Conservation (phyloP, 2,113 vertebrate genomes). For the Ctenomys sociabilis region DNA sequence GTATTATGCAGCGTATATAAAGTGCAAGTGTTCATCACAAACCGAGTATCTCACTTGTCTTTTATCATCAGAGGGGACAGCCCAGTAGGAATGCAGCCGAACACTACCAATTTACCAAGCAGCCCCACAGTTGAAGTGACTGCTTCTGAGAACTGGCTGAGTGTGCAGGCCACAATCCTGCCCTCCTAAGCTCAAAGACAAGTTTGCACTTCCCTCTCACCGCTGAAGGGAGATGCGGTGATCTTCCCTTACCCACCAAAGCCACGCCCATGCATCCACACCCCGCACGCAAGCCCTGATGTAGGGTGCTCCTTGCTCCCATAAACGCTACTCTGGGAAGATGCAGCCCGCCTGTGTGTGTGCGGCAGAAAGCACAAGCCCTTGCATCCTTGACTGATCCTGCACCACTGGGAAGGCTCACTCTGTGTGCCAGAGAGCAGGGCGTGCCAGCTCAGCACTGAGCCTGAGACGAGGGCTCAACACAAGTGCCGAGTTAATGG, state of each 20-base stretch:
- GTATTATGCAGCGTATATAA: conserved; percentile 53
- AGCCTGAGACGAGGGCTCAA: not conserved
- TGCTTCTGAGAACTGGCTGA: conserved; percentile 4
- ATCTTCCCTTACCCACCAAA: not conserved
- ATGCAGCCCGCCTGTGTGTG: not conserved
- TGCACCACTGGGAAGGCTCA: not conserved
- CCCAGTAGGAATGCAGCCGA: not conserved
- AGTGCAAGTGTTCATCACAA: conserved; percentile 66
- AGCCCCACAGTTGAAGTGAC: not conserved
- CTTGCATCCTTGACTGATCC: not conserved
- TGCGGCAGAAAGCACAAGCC: not conserved
- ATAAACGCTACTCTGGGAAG: not conserved
- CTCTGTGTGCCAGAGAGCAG: not conserved
- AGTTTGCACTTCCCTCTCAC: not conserved
- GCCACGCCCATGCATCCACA: not conserved
- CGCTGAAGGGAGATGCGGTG: not conserved
- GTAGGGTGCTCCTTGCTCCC: not conserved
- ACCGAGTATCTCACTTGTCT: conserved; percentile 7
- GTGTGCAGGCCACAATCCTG: not conserved
- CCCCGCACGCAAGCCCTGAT: not conserved
- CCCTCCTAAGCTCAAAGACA: not conserved
- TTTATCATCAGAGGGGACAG: not conserved
- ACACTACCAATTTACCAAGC: not conserved
- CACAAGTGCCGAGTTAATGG: not conserved
- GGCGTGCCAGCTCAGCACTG: not conserved